Base-by-base conservation (phyloP, 2,888 invertebrate genomes). In the Drosophila borealis region DNA sequence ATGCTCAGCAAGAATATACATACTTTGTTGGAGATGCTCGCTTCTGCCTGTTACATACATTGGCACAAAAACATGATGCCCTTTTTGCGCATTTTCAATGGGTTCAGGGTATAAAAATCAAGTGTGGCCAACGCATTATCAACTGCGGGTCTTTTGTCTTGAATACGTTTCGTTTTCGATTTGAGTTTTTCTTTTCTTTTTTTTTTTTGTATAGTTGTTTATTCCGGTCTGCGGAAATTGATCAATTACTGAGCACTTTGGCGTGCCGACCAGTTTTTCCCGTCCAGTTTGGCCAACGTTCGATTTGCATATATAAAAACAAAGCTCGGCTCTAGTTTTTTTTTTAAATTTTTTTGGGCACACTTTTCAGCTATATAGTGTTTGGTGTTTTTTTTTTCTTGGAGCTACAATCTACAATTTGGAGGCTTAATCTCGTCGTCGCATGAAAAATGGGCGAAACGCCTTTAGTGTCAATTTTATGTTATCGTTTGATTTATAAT, bases 381-480 rank as follows among this genome's bases (percentile, higher is more conserved):
- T 14, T 21, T 21, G 21, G 33, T 56, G 36, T 55, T 46, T 50
- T 50, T 33, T 44, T 56, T 62, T 61, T 56, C 44, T 70, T n/a
- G 41, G 34, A 37, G 48, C 53, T 39, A 42, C 74, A 70, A 74
- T 74, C 74, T 74, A 74, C 76, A 68, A 55, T 59, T 74, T 72
- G 37, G 77, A 62, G 62, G 62, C 78, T 80, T 82, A 85, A 85
- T 83, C 82, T 82, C 71, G 70, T 66, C 76, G 72, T 69, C 74
- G 60, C 71, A 83, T 88, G 88, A 86, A 85, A 88, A 86, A 86
- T 86, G 80, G 74, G 66, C 83, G 81, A 85, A 86, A 88, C 88
- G 88, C 85, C 86, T 88, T 88, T 82, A 88, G 85, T 88, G 85
- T 88, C 85, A 86, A 79, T 86, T 86, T 88, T 79, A 88, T 87